Conservation (phyloP, 2,888 invertebrate genomes). For the Andrena bucephala region DNA sequence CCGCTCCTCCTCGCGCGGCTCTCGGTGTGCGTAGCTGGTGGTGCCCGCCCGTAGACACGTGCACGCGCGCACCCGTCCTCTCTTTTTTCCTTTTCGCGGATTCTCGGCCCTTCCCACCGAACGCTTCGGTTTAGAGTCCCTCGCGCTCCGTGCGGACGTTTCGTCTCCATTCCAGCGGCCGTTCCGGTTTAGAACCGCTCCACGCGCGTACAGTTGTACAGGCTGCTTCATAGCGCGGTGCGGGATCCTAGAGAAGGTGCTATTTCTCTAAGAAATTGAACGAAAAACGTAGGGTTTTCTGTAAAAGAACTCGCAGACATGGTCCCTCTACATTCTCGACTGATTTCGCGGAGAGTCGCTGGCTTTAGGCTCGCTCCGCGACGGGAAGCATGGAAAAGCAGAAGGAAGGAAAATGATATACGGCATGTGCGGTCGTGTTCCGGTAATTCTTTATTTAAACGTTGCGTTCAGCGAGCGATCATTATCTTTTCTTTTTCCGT, state of each 20-base stretch:
- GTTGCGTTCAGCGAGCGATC: conserved; percentile 47
- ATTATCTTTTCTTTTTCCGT: conserved; percentile 24
- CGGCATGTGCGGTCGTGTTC: conserved; percentile 51
- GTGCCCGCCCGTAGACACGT: conserved; percentile 14
- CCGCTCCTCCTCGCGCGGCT: background rate
- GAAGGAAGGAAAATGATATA: background rate
- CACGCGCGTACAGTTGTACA: background rate
- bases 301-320: background rate
- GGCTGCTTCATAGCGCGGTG: background rate
- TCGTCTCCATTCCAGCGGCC: background rate
- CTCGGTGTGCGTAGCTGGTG: background rate
- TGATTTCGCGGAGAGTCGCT: background rate
- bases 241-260: background rate
- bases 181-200: conserved; percentile 1
- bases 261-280: background rate
- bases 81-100: conserved; percentile 14
- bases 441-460: conserved; percentile 35
- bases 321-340: background rate
- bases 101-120: conserved; percentile 29
- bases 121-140: background rate
- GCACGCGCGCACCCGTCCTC: background rate
- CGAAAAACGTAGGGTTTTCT: background rate
- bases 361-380: background rate
- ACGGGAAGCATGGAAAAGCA: background rate
- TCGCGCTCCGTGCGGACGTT: background rate